A percentile compares a stretch with the other conserved stretches of the same genome.
Evolutionary conservation across 2,888 invertebrate genomes (phyloP).

Genomic region (Sarcophaga variegata): DNA sequence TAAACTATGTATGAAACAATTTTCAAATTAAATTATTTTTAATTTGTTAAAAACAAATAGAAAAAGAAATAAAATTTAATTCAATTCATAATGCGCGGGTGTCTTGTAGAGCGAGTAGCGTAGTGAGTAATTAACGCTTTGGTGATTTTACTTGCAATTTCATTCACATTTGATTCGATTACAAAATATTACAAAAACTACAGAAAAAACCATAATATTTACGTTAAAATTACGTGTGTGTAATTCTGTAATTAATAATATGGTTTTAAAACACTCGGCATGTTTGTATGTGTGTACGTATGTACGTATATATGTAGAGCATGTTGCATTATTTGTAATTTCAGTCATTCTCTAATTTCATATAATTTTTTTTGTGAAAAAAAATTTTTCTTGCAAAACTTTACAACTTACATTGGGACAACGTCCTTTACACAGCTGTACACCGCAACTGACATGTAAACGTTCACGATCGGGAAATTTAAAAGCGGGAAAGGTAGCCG

Average conservation of each 20-base stretch:
- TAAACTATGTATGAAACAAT: conserved; percentile 49
- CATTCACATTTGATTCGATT: conserved; percentile 47
- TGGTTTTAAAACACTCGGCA: not conserved
- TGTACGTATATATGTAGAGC: not conserved
- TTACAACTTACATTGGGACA: conserved; percentile 84
- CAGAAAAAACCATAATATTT: conserved; percentile 6
- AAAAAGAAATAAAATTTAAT: conserved; percentile 3
- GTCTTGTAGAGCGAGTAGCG: not conserved
- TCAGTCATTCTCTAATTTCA: not conserved
- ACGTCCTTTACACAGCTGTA: conserved; percentile 88
- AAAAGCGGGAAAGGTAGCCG: conserved; percentile 89
- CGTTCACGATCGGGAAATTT: conserved; percentile 91
- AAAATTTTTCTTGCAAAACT: not conserved
- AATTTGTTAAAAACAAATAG: conserved; percentile 9
- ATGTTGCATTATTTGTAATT: conserved; percentile 3
- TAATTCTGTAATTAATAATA: not conserved
- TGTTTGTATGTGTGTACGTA: not conserved
- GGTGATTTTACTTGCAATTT: conserved; percentile 64
- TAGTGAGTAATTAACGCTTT: conserved; percentile 63
- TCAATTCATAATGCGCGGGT: conserved; percentile 1
- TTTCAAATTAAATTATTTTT: conserved; percentile 9
- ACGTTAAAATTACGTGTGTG: conserved; percentile 8
- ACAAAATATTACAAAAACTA: conserved; percentile 31
- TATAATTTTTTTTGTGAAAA: not conserved
- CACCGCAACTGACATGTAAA: conserved; percentile 89